phyloP scores from a whole-genome alignment of 2,888 invertebrate genomes.

The Phorcus lineatus region DNA sequence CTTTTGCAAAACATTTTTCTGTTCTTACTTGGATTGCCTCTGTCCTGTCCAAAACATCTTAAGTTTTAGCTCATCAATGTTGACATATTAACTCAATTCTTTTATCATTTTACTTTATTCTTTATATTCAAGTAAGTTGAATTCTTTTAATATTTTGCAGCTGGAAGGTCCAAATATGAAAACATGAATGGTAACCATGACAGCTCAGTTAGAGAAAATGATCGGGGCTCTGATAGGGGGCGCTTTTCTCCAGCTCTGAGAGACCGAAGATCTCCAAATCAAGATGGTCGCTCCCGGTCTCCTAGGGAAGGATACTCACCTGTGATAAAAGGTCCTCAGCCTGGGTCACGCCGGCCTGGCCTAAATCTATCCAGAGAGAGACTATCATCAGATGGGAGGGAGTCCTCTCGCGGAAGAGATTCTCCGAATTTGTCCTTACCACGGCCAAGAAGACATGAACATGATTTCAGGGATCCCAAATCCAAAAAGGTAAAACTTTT shows the following conservation, averaged over 20 bases:
- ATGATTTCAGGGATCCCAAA: conserved; percentile 53
- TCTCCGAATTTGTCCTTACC: conserved; percentile 43
- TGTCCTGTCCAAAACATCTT: no score
- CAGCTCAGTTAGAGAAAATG: not conserved
- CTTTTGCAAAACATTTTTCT: no score
- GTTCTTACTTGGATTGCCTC: no score
- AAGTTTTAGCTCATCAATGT: no score
- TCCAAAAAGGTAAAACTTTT: conserved; percentile 52
- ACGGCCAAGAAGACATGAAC: conserved; percentile 59
- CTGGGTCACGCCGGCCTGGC: not conserved
- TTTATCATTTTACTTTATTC: no score
- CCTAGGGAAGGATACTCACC: not conserved
- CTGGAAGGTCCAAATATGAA: not conserved
- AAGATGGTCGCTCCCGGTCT: not conserved
- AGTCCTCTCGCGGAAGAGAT: conserved; percentile 42
- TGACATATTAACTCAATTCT: no score
- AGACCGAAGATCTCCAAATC: not conserved
- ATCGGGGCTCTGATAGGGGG: not conserved
- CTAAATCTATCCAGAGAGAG: conserved; percentile 16
- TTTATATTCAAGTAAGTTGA: no score
- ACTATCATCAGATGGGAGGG: conserved; percentile 49
- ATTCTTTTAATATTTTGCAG: not conserved
- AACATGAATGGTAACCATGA: conserved; percentile 8
- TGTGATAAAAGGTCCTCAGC: not conserved
- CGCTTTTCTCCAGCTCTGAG: not conserved